These are phyloP conservation scores for Acrobasis suavella DNA, from an alignment of 2,888 invertebrate genomes.

Conservation along the genomic window DNA sequence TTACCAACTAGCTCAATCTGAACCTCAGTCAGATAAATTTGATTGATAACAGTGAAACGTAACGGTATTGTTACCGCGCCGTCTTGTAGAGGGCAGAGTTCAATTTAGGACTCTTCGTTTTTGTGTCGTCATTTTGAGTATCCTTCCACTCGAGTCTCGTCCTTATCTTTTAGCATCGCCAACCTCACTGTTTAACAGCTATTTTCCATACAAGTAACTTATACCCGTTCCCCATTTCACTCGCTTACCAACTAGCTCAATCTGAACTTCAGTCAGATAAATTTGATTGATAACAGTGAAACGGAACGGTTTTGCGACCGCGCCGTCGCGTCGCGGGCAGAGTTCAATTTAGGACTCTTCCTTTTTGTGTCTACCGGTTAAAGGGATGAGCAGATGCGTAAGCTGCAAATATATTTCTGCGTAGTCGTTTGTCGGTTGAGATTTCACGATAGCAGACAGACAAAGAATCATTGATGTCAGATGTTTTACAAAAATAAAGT, in stretches of 20 bases:
- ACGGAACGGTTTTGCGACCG: slow-evolving; percentile 54
- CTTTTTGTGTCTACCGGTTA: slow-evolving; percentile 59
- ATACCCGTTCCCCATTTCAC: neutral
- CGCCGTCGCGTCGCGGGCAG: slow-evolving; percentile 62
- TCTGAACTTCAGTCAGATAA: slow-evolving; percentile 33
- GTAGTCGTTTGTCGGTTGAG: neutral
- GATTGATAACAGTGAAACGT: slow-evolving; percentile 66
- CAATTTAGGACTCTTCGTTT: slow-evolving; percentile 72
- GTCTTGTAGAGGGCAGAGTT: slow-evolving; percentile 67
- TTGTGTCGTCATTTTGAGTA: too few species aligned
- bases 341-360: slow-evolving; percentile 72
- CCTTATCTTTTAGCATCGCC: too few species aligned
- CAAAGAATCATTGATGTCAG: too few species aligned
- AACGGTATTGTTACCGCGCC: slow-evolving; percentile 53
- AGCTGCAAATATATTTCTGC: neutral
- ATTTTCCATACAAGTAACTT: too few species aligned
- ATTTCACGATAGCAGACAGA: neutral
- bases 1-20: neutral
- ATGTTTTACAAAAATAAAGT: too few species aligned
- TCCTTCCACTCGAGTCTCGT: too few species aligned
- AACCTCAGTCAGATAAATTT: slow-evolving; percentile 44
- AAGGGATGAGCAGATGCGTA: slow-evolving; percentile 13
- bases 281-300: slow-evolving; percentile 68
- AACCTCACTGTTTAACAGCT: too few species aligned
- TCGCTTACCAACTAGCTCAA: neutral